phyloP scores from a whole-genome alignment of 2,797 vertebrate species.

The Mico argentatus region DNA sequence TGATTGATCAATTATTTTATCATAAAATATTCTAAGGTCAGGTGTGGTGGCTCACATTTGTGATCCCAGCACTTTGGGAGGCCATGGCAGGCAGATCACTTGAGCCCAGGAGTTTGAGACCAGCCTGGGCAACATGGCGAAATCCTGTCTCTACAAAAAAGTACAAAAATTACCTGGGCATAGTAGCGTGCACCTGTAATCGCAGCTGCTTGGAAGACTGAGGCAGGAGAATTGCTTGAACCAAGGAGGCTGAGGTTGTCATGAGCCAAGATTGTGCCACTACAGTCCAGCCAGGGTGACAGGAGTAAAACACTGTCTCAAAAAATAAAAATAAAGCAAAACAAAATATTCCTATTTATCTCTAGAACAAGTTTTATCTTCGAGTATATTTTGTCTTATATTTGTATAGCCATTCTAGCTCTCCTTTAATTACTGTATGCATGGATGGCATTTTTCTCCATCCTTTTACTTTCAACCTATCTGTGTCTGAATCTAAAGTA shows the following conservation, averaged over 20 bases:
- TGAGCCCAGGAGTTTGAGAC: not conserved
- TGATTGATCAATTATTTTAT: not conserved
- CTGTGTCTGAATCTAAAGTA: not conserved
- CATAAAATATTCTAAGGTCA: not conserved
- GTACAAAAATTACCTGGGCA: not conserved
- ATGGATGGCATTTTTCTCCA: not conserved
- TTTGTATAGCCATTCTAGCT: not conserved
- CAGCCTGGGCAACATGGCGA: not conserved
- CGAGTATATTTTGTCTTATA: not conserved
- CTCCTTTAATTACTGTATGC: not conserved
- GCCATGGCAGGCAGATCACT: not conserved
- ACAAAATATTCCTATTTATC: not conserved
- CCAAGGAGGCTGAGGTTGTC: not conserved
- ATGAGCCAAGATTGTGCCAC: not conserved
- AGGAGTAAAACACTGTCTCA: not conserved
- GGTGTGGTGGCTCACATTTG: not conserved
- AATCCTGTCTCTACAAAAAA: not conserved
- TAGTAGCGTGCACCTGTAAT: not conserved
- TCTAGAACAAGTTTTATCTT: not conserved
- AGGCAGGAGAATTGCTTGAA: not conserved
- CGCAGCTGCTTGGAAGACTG: not conserved
- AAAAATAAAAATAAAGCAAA: not conserved
- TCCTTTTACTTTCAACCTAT: conserved; percentile 15
- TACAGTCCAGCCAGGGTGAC: not conserved
- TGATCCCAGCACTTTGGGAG: not conserved